Conservation (phyloP, 2,113 vertebrate genomes). For the Petrocephalus zakoni region DNA sequence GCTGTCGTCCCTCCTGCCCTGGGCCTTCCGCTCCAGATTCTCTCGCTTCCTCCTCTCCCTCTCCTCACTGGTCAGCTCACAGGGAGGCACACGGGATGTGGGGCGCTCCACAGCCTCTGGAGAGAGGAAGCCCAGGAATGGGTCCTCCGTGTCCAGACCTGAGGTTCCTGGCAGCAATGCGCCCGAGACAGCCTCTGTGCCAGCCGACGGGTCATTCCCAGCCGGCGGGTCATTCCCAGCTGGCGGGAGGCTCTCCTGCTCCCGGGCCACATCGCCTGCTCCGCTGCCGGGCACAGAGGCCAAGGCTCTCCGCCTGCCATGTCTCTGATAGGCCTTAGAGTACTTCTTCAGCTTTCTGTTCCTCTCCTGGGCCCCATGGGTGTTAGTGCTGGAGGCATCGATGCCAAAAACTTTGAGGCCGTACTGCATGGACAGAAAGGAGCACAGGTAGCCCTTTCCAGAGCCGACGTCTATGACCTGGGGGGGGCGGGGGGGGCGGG, state of each 20-base stretch:
- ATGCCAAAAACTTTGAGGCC: conserved; percentile 87
- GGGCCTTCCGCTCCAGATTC: conserved; percentile 68
- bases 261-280: conserved; percentile 25
- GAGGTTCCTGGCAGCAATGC: conserved; percentile 17
- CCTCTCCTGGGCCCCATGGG: conserved; percentile 82
- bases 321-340: conserved; percentile 71
- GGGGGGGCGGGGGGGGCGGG: conserved; percentile 14
- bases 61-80: conserved; percentile 62
- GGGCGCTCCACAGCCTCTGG: conserved; percentile 58
- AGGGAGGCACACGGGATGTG: conserved; percentile 47
- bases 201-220: conserved; percentile 35
- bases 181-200: not conserved
- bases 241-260: not conserved
- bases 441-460: conserved; percentile 94
- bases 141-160: conserved; percentile 43
- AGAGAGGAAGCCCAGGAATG: conserved; percentile 64
- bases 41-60: conserved; percentile 68
- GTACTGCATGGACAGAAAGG: conserved; percentile 85
- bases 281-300: conserved; percentile 22
- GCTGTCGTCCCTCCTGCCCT: conserved; percentile 44
- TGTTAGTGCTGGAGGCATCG: conserved; percentile 86
- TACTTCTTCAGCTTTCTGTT: conserved; percentile 92
- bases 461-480: conserved; percentile 94
- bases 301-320: not conserved
- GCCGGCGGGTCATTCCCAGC: conserved; percentile 25